Evolutionary conservation across 2,888 invertebrate species (phyloP), one percentile per base, ranked within the genome.

Genomic region (Lasioglossum leucozonium): DNA sequence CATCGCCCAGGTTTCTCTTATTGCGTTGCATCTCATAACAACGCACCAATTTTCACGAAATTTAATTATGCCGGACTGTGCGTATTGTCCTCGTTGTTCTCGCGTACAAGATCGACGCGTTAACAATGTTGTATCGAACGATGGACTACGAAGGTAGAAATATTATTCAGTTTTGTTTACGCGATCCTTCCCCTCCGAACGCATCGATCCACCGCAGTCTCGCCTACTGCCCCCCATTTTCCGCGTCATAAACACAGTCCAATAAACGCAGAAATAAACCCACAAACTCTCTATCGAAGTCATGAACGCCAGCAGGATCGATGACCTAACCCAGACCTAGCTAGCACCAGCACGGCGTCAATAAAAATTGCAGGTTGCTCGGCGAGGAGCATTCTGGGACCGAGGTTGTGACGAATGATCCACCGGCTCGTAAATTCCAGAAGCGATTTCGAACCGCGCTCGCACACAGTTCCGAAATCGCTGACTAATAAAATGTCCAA

Each of bases 401-500:
- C 72, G n/a, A 22, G 30, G 18, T 47, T 34, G 72, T 47, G 72
- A 72, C 72, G 72, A 34, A 72, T 34, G 72, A 47, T 34, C 72
- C 4, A 10, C 0, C 22, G 16, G 40, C 18, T 74, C 55, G 18
- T 40, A 69, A 51, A 77, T 77, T 34, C 18, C 10, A n/a, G n/a
- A 67, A 30, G 18, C n/a, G 30, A 30, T 6, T 51, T 6, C 8
- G 65, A 76, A 40, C 30, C 42, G 58, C 13, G 13, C 34, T 1
- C 26, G 18, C 18, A 72, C n/a, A 30, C 16, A 67, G 42, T 30
- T 30, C 22, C 42, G 40, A 62, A 67, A 67, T 67, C 65, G 67
- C 76, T 76, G 76, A 67, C 76, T 67, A 47, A 76, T 76, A 37
- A 76, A 76, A 67, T 44, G 65, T 67, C 13, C 67, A 1, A 22